Base-by-base conservation (phyloP, 2,113 vertebrate species). In the Sinocyclocheilus anophthalmus region DNA sequence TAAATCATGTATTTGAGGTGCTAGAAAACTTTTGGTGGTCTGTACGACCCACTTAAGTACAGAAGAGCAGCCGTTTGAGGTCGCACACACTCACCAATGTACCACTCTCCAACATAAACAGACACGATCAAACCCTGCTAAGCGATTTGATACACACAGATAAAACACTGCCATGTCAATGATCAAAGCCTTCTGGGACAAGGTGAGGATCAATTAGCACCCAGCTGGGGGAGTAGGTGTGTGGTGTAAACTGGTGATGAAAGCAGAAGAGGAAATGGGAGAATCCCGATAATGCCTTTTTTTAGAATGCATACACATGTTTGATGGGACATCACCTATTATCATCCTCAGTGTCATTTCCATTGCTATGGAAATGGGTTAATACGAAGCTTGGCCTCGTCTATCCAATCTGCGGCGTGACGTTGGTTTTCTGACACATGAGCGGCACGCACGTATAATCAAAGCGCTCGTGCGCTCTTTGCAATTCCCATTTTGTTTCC, bases 151-250 rank as follows among this genome's bases (percentile, higher is more conserved):
- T 45, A 45, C 10, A 45, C 45, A 45, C 45, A 45, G 45, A 45
- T 45, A 45, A 45, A 45, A 45, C 45, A 45, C 45, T 11, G 45
- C 9, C 9, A 45, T 45, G 10, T 45, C 45, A 45, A 45, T 83
- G 84, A 87, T 89, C 86, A 89, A 89, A 87, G 84, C 10, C 67
- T 76, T 86, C 39, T 61, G 78, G 79, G 20, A 73, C 39, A 82
- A 30, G 42, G 83, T n/a, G n/a, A 72, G 70, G 59, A 76, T 83
- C 76, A 81, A 85, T 87, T 87, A 83, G 80, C 84, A 67, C 65
- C 61, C 83, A 82, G 84, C 84, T 83, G 84, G 79, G 81, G 69
- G 42, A 72, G 48, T n/a, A n/a, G 10, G 76, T 53, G 24, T 61
- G 77, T 42, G 53, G 53, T 50, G 42, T 42, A 39, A 37, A 82